Percentiles rank a stretch among this genome's conserved stretches.
These are phyloP conservation scores for Salminus brasiliensis DNA, from an alignment of 2,113 vertebrate species.

Conservation along the genomic window DNA sequence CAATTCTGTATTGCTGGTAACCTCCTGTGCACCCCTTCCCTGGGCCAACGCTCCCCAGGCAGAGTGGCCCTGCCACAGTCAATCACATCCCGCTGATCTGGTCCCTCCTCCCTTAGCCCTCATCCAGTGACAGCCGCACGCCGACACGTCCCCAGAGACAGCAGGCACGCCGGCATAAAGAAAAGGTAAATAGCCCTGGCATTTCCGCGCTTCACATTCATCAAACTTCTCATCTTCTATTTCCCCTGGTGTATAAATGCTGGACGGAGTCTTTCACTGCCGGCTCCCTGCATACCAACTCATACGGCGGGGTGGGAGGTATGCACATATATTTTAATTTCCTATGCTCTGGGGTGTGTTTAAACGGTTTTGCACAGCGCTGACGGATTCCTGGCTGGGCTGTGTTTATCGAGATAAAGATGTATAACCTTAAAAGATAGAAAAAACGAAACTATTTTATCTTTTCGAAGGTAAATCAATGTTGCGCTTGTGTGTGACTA, in stretches of 20 bases:
- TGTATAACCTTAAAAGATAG: not conserved
- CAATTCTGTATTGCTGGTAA: not conserved
- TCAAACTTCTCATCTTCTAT: constrained; percentile 64
- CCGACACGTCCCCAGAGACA: constrained; percentile 3
- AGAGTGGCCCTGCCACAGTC: not conserved
- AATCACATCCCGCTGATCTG: not conserved
- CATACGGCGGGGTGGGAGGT: constrained; percentile 54
- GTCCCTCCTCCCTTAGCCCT: not conserved
- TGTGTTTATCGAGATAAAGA: not conserved
- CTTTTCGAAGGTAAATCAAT: not conserved
- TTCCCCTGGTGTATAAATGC: constrained; percentile 64
- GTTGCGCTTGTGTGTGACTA: not conserved
- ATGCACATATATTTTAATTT: constrained; percentile 68
- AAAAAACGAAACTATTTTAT: not conserved
- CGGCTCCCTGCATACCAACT: constrained; percentile 56
- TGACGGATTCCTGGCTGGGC: constrained; percentile 5
- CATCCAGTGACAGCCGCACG: not conserved
- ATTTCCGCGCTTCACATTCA: constrained; percentile 59
- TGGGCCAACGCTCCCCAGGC: not conserved
- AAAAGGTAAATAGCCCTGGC: constrained; percentile 55
- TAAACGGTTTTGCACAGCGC: not conserved
- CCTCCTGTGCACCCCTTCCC: not conserved
- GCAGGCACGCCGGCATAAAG: constrained; percentile 17
- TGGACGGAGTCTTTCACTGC: constrained; percentile 66
- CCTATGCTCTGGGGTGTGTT: constrained; percentile 20